Evolutionary conservation across 2,888 invertebrate genomes (phyloP).

Genomic region (Melanotus villosus): DNA sequence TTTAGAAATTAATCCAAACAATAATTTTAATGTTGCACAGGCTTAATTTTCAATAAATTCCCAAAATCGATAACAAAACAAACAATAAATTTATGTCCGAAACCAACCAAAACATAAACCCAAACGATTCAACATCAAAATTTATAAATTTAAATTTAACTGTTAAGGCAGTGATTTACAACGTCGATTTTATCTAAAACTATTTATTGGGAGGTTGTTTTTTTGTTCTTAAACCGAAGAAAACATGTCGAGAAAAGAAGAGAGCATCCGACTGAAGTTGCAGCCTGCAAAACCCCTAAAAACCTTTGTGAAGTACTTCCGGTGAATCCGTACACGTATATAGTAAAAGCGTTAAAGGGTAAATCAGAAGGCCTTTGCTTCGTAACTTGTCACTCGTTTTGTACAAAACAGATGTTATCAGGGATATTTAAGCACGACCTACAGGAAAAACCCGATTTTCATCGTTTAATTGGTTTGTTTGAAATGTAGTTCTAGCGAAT

Average conservation of each 20-base stretch:
- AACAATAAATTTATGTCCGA: too few species aligned
- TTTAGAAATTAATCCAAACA: too few species aligned
- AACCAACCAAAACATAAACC: not conserved
- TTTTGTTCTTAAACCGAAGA: not conserved
- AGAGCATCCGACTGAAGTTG: not conserved
- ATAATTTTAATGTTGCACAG: too few species aligned
- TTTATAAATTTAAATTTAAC: not conserved
- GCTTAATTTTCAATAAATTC: too few species aligned
- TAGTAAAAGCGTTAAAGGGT: conserved; percentile 40
- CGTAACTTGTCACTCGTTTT: conserved; percentile 38
- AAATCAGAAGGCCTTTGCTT: too few species aligned
- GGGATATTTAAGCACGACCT: conserved; percentile 34
- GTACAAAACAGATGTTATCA: conserved; percentile 46
- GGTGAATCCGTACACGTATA: conserved; percentile 46
- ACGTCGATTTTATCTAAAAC: conserved; percentile 12
- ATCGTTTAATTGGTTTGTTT: conserved; percentile 46
- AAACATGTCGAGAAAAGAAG: not conserved
- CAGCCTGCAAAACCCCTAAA: conserved; percentile 11
- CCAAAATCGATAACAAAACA: too few species aligned
- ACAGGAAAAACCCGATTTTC: conserved; percentile 49
- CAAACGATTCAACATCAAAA: conserved; percentile 20
- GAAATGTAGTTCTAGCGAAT: conserved; percentile 15
- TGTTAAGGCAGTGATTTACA: not conserved
- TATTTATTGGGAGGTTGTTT: conserved; percentile 9
- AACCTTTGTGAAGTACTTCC: conserved; percentile 47